Evolutionary conservation across 2,113 vertebrate genomes (phyloP).

Genomic region (Perccottus glenii): DNA sequence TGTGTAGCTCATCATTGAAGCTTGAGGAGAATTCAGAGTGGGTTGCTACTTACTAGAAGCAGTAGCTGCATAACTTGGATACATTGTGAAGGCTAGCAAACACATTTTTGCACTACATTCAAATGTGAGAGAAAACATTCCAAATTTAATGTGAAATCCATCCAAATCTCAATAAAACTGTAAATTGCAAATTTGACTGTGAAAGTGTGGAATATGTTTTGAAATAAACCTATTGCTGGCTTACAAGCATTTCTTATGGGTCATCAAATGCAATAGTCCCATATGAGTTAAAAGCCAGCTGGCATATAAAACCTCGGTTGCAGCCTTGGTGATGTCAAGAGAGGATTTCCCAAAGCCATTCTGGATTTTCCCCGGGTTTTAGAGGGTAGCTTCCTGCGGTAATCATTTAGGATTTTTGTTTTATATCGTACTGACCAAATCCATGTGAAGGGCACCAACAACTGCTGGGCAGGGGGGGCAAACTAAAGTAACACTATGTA

Average conservation of each 20-base stretch:
- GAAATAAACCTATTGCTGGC: conserved; percentile 19
- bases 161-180: not conserved
- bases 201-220: conserved; percentile 30
- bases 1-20: conserved; percentile 50
- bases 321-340: not conserved
- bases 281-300: conserved; percentile 18
- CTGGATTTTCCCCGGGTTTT: conserved; percentile 2
- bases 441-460: not conserved
- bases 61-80: conserved; percentile 26
- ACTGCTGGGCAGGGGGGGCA: not conserved
- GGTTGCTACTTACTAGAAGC: conserved; percentile 47
- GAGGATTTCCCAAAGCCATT: conserved; percentile 15
- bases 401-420: not conserved
- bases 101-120: conserved; percentile 40
- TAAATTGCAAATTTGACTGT: conserved; percentile 36
- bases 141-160: not conserved
- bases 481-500: conserved; percentile 1
- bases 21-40: conserved; percentile 65
- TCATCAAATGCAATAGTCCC: conserved; percentile 32
- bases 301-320: conserved; percentile 16
- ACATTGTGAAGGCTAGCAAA: conserved; percentile 15
- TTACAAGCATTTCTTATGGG: conserved; percentile 27
- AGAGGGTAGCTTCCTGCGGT: not conserved
- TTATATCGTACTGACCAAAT: not conserved
- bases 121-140: conserved; percentile 4